These are phyloP conservation scores for Cossypha caffra DNA, from an alignment of 2,797 vertebrate species.

Conservation along the genomic window DNA sequence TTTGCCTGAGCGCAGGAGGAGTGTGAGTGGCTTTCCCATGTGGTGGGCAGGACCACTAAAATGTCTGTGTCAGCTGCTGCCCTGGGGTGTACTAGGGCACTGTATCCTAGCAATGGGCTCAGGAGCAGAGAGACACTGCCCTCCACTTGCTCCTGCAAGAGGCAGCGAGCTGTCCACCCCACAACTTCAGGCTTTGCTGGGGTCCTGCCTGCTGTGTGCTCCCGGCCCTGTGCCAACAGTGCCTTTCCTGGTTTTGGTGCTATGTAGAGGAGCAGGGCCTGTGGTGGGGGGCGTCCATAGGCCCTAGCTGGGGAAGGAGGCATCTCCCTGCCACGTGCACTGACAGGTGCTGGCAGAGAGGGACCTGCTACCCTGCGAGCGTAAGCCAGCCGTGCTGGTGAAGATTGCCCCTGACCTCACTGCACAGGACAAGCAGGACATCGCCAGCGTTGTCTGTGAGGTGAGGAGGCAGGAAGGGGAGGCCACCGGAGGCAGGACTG, in stretches of 20 bases:
- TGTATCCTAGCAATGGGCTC: neutral
- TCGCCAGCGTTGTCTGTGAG: conserved; percentile 88
- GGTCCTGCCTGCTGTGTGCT: accelerated
- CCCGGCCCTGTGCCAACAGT: neutral
- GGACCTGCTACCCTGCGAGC: conserved; percentile 74
- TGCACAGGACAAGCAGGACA: conserved; percentile 87
- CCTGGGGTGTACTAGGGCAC: accelerated
- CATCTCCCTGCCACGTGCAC: neutral
- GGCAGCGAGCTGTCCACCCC: accelerated
- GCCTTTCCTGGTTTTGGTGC: neutral
- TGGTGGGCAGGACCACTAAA: neutral
- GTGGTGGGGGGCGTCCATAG: accelerated
- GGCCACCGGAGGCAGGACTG: accelerated
- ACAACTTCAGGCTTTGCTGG: accelerated
- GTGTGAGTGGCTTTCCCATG: accelerated
- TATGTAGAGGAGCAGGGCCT: neutral
- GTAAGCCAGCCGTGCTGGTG: conserved; percentile 86
- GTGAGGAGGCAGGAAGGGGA: conserved; percentile 58
- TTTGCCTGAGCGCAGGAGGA: neutral
- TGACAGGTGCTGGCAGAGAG: conserved; percentile 85
- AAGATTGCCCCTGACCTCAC: conserved; percentile 95
- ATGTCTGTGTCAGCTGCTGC: neutral
- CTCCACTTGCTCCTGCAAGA: neutral
- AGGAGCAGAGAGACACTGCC: neutral
- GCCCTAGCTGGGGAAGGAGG: neutral